A percentile compares a stretch with the other conserved stretches of the same genome.
Conservation (phyloP, 2,888 invertebrate genomes). For the Phengaris arion region DNA sequence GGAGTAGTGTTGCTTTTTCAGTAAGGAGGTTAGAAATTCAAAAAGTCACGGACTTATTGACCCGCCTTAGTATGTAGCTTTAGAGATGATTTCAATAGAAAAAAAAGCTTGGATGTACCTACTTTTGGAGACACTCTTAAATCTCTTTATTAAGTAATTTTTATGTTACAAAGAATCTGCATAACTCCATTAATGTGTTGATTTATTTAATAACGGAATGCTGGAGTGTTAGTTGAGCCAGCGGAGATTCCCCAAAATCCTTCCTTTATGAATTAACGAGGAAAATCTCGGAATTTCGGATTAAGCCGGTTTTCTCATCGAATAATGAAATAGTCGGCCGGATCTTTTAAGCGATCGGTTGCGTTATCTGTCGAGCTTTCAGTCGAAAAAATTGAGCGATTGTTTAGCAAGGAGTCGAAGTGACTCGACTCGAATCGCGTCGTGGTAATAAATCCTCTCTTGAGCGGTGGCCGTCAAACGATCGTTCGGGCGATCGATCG, state of each 20-base stretch:
- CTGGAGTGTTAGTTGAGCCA: slow-evolving; percentile 10
- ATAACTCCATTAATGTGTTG: slow-evolving; percentile 19
- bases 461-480: not conserved
- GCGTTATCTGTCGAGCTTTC: not conserved
- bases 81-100: not conserved
- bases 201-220: slow-evolving; percentile 19
- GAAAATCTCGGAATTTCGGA: slow-evolving; percentile 28
- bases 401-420: not conserved
- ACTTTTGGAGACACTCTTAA: no score
- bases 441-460: not conserved
- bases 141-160: not conserved
- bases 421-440: no score
- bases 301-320: slow-evolving; percentile 9
- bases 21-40: no score
- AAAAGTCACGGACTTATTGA: no score
- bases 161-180: not conserved
- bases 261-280: slow-evolving; percentile 30
- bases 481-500: not conserved
- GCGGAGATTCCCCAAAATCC: slow-evolving; percentile 28
- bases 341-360: slow-evolving; percentile 18
- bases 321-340: slow-evolving; percentile 24
- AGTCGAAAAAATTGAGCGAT: not conserved
- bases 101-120: no score
- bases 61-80: no score
- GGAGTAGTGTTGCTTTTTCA: no score